These are phyloP conservation scores for Uropsilus gracilis DNA, from an alignment of 2,113 vertebrate species.

Conservation along the genomic window DNA sequence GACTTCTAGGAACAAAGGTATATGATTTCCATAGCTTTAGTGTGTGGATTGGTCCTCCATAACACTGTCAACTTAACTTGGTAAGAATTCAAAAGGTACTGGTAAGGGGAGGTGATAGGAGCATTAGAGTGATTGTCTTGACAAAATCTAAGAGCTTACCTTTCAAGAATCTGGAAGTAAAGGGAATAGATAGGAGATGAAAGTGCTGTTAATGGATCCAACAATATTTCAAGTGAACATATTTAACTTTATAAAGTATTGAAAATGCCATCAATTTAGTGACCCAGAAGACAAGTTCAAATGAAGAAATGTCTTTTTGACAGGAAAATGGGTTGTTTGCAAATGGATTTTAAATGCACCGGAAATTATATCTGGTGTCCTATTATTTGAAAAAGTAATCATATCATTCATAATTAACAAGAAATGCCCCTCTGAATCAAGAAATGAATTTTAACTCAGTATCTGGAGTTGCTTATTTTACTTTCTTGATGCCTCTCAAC, in stretches of 20 bases:
- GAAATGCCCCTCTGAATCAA: background rate
- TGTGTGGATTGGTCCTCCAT: background rate
- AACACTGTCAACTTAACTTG: slow-evolving; percentile 29
- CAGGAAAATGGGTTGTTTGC: background rate
- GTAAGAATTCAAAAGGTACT: background rate
- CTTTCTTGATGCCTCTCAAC: background rate
- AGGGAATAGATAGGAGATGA: rapidly evolving
- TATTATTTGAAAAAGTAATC: slow-evolving; percentile 40
- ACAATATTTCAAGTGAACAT: background rate
- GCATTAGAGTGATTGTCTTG: background rate
- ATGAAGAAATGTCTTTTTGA: slow-evolving; percentile 42
- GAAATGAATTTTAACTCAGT: slow-evolving; percentile 13
- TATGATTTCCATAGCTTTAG: background rate
- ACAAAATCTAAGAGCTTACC: background rate
- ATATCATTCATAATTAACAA: background rate
- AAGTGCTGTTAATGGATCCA: background rate
- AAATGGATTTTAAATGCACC: slow-evolving; percentile 37
- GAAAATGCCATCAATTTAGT: slow-evolving; percentile 15
- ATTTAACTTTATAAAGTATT: background rate
- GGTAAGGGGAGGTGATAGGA: background rate
- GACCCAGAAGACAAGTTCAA: slow-evolving; percentile 50
- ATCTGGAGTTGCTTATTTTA: background rate
- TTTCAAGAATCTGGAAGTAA: background rate
- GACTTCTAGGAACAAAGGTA: background rate
- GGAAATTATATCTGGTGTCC: background rate